Conservation (phyloP, 2,888 invertebrate species). For the Luffia ferchaultella region DNA sequence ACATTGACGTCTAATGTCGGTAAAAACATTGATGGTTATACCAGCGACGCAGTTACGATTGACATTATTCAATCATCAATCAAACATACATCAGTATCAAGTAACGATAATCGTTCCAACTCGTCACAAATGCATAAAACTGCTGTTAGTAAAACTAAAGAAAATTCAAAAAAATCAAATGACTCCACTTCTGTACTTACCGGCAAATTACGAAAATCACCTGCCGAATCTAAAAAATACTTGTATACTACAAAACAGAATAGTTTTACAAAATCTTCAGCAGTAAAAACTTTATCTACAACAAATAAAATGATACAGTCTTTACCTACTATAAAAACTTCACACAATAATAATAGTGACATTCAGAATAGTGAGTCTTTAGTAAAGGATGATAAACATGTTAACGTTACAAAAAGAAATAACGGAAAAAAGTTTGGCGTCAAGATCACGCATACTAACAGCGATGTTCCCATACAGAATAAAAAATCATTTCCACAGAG, state of each 20-base stretch:
- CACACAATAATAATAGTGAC: conserved; percentile 37
- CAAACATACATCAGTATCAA: no score
- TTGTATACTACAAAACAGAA: conserved; percentile 26
- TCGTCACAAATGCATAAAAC: no score
- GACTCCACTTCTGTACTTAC: neutral
- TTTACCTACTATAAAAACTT: conserved; percentile 19
- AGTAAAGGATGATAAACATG: neutral
- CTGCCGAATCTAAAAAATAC: neutral
- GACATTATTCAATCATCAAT: no score
- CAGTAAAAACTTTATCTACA: conserved; percentile 24
- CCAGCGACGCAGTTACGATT: no score
- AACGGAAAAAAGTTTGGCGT: conserved; percentile 42
- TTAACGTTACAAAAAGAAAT: conserved; percentile 10
- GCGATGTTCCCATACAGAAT: conserved; percentile 64
- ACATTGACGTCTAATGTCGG: no score
- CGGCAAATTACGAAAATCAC: neutral
- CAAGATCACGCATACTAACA: conserved; percentile 63
- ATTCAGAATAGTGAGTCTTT: conserved; percentile 20
- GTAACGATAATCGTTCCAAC: no score
- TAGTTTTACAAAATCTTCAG: conserved; percentile 26
- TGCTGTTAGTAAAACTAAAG: neutral
- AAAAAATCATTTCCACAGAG: conserved; percentile 47
- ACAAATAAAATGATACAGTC: conserved; percentile 20
- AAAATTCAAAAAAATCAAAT: neutral
- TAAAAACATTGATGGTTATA: no score